Conservation (phyloP, 2,113 vertebrate species). For the Engystomops pustulosus region DNA sequence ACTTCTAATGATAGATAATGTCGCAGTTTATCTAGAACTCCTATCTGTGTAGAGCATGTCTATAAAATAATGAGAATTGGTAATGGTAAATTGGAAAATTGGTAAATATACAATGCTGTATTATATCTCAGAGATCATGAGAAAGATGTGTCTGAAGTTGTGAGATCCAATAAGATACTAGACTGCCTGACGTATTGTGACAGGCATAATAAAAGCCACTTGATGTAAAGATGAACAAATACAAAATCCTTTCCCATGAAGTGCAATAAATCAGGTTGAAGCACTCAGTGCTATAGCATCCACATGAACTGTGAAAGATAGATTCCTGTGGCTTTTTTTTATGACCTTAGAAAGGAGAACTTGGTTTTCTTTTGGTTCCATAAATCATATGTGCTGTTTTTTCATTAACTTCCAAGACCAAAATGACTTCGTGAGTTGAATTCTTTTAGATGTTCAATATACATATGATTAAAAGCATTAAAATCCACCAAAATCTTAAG, state of each 20-base stretch:
- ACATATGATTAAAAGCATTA: conserved; percentile 71
- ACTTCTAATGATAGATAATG: too few species aligned
- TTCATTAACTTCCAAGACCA: conserved; percentile 72
- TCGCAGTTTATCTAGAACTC: too few species aligned
- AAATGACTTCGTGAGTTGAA: conserved; percentile 72
- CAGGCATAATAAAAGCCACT: conserved; percentile 8
- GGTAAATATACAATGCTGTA: too few species aligned
- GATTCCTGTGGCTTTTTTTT: conserved; percentile 67
- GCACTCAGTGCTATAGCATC: conserved; percentile 61
- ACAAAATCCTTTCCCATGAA: conserved; percentile 64
- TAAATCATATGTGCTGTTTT: conserved; percentile 73
- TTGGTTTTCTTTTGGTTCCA: conserved; percentile 66
- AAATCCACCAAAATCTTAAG: conserved; percentile 63
- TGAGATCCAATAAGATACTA: not conserved
- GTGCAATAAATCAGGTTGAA: conserved; percentile 69
- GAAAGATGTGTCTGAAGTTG: too few species aligned
- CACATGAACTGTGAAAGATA: conserved; percentile 60
- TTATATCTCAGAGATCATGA: too few species aligned
- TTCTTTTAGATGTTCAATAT: conserved; percentile 70
- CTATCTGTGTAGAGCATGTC: too few species aligned
- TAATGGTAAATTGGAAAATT: too few species aligned
- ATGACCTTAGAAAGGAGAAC: conserved; percentile 55
- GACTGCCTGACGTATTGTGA: not conserved
- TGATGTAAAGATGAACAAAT: conserved; percentile 29
- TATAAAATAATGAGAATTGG: too few species aligned